These are phyloP conservation scores for Apocrypta bakeri DNA, from an alignment of 1,140 invertebrate species.

Conservation along the genomic window DNA sequence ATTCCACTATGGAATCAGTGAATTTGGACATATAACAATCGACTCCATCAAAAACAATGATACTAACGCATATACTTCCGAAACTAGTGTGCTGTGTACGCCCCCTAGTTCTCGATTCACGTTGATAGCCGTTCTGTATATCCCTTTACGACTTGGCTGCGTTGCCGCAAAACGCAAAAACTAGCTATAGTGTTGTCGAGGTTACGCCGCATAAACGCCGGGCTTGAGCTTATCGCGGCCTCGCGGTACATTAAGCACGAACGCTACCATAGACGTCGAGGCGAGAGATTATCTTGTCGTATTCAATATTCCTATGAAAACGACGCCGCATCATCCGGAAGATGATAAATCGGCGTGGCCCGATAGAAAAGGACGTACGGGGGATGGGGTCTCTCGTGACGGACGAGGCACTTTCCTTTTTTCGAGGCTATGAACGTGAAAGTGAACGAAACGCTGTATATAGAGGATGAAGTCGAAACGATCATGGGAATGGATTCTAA, in stretches of 20 bases:
- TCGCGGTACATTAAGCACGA: conserved; percentile 70
- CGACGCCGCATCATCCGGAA: conserved; percentile 38
- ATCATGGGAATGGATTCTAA: neutral
- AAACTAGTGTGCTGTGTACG: neutral
- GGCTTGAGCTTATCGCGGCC: conserved; percentile 63
- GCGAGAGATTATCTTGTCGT: conserved; percentile 70
- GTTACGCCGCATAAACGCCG: conserved; percentile 56
- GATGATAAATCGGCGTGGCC: conserved; percentile 66
- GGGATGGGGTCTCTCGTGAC: neutral
- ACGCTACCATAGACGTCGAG: conserved; percentile 55
- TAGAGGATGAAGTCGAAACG: neutral
- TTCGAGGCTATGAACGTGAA: neutral
- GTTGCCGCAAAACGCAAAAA: conserved; percentile 57
- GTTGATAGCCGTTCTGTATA: conserved; percentile 31
- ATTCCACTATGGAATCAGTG: too few species aligned
- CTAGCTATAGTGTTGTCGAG: conserved; percentile 43
- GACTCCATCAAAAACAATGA: conserved; percentile 7
- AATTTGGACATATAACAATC: neutral
- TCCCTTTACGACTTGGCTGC: conserved; percentile 20
- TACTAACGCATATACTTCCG: neutral
- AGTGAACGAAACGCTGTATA: neutral
- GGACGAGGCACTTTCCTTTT: neutral
- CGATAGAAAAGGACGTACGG: conserved; percentile 22
- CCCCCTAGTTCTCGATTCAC: neutral
- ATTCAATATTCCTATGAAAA: conserved; percentile 71